Evolutionary conservation across 2,888 invertebrate species (phyloP).

Genomic region (Pachydiplax longipennis): DNA sequence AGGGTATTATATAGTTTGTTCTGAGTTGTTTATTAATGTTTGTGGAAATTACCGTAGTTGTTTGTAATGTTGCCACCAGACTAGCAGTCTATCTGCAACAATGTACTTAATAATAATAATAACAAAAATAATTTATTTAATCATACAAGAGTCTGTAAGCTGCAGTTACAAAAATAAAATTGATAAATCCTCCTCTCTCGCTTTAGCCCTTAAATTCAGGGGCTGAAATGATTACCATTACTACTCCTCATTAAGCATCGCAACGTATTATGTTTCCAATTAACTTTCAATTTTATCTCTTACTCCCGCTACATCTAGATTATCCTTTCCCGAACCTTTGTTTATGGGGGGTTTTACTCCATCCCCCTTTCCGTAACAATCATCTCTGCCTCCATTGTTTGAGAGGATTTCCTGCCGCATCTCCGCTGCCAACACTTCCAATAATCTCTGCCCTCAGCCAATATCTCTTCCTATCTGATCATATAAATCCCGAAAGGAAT

Average conservation of each 20-base stretch:
- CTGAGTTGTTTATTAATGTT: too few relatives aligned
- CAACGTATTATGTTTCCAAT: not conserved
- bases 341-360: not conserved
- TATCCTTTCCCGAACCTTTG: not conserved
- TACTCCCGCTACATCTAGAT: not conserved
- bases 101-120: too few relatives aligned
- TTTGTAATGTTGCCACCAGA: too few relatives aligned
- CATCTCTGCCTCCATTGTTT: not conserved
- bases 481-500: slow-evolving; percentile 31
- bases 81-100: too few relatives aligned
- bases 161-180: too few relatives aligned
- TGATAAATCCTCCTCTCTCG: too few relatives aligned
- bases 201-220: too few relatives aligned
- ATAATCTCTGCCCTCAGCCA: not conserved
- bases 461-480: not conserved
- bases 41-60: too few relatives aligned
- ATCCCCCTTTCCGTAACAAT: not conserved
- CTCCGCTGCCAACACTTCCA: not conserved
- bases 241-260: not conserved
- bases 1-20: too few relatives aligned
- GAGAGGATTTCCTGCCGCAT: not conserved
- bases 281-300: not conserved
- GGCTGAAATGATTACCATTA: too few relatives aligned
- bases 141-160: too few relatives aligned
- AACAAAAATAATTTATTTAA: too few relatives aligned